Evolutionary conservation across 2,113 vertebrate species (phyloP), one percentile per base, ranked within the genome.

Genomic region (Regulus satrapa): DNA sequence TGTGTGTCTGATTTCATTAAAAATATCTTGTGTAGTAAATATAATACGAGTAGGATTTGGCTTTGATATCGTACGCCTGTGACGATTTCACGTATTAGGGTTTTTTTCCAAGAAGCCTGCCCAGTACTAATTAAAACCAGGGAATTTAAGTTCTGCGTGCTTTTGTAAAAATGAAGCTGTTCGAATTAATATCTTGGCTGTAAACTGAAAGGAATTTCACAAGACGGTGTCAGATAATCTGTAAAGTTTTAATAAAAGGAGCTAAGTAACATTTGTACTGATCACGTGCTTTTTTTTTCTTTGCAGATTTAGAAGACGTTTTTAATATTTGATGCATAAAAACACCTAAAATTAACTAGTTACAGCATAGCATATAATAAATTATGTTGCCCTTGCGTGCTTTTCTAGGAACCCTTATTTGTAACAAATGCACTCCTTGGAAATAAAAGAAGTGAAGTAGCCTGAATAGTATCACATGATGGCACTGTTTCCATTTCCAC

Each of bases 401-500:
- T 85, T 95, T 97, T 85, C 83, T 92, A 63, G 64, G 85, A 95
- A 94, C 32, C 82, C 87, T 97, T 95, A 95, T 96, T 97, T 97
- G 76, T 96, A 92, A 88, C 89, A 96, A 92, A 93, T 96, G 97
- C 82, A 82, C 77, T 97, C 85, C 82, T 94, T 96, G 97, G 94
- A 96, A 98, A 95, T 97, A 88, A 97, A 97, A 98, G 91, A 97
- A 98, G 97, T 98, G 98, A 99, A 98, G 98, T 98, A 98, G 98
- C 98, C 98, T 99, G 97, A 97, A 98, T 99, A 98, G 98, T 98
- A 99, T 99, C 99, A 99, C 99, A 99, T 99, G 99, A 99, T 99
- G 99, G 99, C 99, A 99, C 98, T 99, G 99, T 99, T 99, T 99
- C 99, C 99, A 99, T 99, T 98, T 98, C 98, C 98, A 98, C 97